Conservation (phyloP, 2,113 vertebrate genomes). For the Polyodon spathula region DNA sequence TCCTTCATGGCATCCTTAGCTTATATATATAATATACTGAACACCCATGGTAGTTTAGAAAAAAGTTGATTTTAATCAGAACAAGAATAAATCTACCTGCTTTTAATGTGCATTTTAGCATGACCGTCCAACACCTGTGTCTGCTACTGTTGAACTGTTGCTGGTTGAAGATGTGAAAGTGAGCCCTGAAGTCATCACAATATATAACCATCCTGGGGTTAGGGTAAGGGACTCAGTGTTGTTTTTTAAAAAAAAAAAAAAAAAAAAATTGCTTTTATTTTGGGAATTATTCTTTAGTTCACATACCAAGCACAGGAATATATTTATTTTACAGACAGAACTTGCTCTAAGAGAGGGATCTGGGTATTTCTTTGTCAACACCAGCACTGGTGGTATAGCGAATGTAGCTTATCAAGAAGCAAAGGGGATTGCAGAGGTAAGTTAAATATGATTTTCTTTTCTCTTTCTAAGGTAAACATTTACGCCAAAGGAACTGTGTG, state of each 20-base stretch:
- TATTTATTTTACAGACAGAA: constrained; percentile 57
- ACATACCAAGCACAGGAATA: too few species aligned
- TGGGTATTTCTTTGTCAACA: constrained; percentile 85
- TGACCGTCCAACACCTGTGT: constrained; percentile 59
- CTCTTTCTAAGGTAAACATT: too few species aligned
- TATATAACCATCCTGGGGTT: constrained; percentile 82
- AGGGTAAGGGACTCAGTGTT: constrained; percentile 53
- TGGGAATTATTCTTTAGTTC: too few species aligned
- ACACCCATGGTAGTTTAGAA: too few species aligned
- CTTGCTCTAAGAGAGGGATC: constrained; percentile 77
- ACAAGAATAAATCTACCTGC: too few species aligned
- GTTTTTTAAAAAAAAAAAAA: too few species aligned
- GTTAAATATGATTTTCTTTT: constrained; percentile 20
- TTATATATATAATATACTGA: neutral
- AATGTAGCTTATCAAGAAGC: constrained; percentile 66
- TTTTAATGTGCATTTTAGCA: constrained; percentile 45
- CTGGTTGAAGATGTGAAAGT: constrained; percentile 84
- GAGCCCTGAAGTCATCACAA: constrained; percentile 59
- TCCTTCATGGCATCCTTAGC: too few species aligned
- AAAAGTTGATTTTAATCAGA: too few species aligned
- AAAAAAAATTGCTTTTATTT: too few species aligned
- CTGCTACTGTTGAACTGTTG: constrained; percentile 76
- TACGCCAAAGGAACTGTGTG: too few species aligned
- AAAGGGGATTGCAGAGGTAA: constrained; percentile 63
- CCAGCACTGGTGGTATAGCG: constrained; percentile 57